These are phyloP conservation scores for Eubasilissa splendida DNA, from an alignment of 2,888 invertebrate genomes.

Conservation along the genomic window DNA sequence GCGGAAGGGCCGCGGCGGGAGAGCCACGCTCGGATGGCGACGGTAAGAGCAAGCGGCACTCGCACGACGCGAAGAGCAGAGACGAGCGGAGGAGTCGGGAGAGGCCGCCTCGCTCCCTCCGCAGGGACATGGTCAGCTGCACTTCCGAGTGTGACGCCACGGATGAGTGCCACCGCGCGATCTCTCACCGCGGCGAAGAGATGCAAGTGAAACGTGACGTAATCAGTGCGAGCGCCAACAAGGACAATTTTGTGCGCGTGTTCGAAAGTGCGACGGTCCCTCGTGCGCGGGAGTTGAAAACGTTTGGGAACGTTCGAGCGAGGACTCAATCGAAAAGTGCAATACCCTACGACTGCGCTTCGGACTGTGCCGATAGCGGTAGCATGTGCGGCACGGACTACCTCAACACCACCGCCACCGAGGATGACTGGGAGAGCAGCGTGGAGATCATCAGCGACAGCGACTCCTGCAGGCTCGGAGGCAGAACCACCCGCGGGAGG, in stretches of 20 bases:
- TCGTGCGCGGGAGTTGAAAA: slow-evolving; percentile 63
- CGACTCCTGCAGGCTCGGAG: slow-evolving; percentile 61
- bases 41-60: slow-evolving; percentile 37
- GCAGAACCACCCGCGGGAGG: slow-evolving; percentile 62
- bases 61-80: slow-evolving; percentile 43
- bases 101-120: not conserved
- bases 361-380: slow-evolving; percentile 32
- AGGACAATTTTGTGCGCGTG: not conserved
- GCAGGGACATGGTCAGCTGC: slow-evolving; percentile 47
- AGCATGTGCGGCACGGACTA: slow-evolving; percentile 64
- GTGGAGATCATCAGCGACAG: slow-evolving; percentile 70
- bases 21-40: slow-evolving; percentile 6
- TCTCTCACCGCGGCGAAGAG: slow-evolving; percentile 8
- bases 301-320: slow-evolving; percentile 23
- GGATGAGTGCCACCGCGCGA: slow-evolving; percentile 55
- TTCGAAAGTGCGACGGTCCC: slow-evolving; percentile 61
- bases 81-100: slow-evolving; percentile 14
- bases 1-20: not conserved
- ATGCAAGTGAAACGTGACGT: slow-evolving; percentile 23
- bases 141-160: slow-evolving; percentile 57
- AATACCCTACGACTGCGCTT: slow-evolving; percentile 6
- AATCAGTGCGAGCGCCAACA: not conserved
- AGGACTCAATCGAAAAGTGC: not conserved
- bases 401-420: slow-evolving; percentile 64
- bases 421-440: slow-evolving; percentile 70